These are phyloP conservation scores for Coranthus polyacanthus DNA, from an alignment of 2,797 vertebrate genomes.

Conservation along the genomic window DNA sequence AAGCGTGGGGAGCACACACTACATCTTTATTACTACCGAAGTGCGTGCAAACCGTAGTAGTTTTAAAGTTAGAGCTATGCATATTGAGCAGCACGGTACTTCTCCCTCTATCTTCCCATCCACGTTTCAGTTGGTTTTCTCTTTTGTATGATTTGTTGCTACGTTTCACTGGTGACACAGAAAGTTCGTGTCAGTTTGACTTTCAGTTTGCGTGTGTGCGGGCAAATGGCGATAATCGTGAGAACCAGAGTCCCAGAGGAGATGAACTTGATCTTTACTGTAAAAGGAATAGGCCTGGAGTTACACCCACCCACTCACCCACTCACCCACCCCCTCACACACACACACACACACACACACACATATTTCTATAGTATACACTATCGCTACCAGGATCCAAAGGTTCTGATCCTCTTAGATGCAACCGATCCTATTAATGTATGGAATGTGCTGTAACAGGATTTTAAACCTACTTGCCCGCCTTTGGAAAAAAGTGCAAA, in stretches of 20 bases:
- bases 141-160: neutral
- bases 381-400: constrained; percentile 24
- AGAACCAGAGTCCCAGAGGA: constrained; percentile 67
- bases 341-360: constrained; percentile 28
- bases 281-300: constrained; percentile 52
- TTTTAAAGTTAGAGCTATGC: too few species aligned
- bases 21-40: too few species aligned
- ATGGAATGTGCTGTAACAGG: constrained; percentile 60
- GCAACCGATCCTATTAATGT: constrained; percentile 63
- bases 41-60: too few species aligned
- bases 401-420: constrained; percentile 62
- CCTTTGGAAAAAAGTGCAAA: neutral
- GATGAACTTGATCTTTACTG: constrained; percentile 66
- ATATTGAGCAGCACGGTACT: neutral
- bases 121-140: neutral
- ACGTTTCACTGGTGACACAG: neutral
- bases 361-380: constrained; percentile 14
- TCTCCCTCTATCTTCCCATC: neutral
- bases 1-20: too few species aligned
- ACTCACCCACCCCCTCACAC: constrained; percentile 24
- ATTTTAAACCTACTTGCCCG: constrained; percentile 5
- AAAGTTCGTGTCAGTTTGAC: constrained; percentile 8
- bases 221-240: constrained; percentile 55
- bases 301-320: constrained; percentile 24
- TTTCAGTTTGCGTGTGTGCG: constrained; percentile 7